Base-by-base conservation (phyloP, 2,113 vertebrate species). In the Carollia perspicillata region DNA sequence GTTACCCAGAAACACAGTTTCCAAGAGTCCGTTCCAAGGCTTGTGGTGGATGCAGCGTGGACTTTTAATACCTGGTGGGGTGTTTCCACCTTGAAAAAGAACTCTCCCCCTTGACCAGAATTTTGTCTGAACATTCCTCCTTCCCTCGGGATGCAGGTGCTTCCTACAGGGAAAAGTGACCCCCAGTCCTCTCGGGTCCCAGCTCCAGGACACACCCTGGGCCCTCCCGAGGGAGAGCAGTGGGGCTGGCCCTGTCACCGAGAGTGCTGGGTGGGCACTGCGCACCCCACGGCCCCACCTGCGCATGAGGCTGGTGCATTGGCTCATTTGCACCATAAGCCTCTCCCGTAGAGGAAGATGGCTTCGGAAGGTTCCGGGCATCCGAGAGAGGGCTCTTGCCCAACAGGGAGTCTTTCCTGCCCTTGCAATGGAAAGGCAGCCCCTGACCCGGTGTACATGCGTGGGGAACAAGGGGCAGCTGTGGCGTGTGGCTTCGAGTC, bases 221-320 rank as follows among this genome's bases (percentile, higher is more conserved):
- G 63, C 30, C 42, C n/a, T 68, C 14, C 3, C 78, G 0, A 33
- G 28, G 26, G 30, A 78, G 44, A 87, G 49, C 78, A 63, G n/a
- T 30, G 63, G 63, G 14, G 14, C 40, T 11, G 26, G 51, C 5
- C 12, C 1, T 3, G 1, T 55, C 33, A 5, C 2, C 7, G 51
- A 77, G 53, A 75, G 60, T 18, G 23, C 75, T 18, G 13, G 6
- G 2, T 23, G 71, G 58, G 42, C 72, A 33, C 33, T 4, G 23
- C 23, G 37, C 1, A 0, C 12, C 4, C 30, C 8, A 12, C 33
- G 18, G 0, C 55, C 23, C 5, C 2, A 22, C 44, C 37, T 1
- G 0, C 0, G 16, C 16, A 18, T 1, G 0, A 14, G 74, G 28
- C 8, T 63, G 22, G 33, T 23, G 9, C 37, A 11, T 0, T 60